phyloP scores from a whole-genome alignment of 2,113 vertebrate species.

The Chiloscyllium plagiosum region DNA sequence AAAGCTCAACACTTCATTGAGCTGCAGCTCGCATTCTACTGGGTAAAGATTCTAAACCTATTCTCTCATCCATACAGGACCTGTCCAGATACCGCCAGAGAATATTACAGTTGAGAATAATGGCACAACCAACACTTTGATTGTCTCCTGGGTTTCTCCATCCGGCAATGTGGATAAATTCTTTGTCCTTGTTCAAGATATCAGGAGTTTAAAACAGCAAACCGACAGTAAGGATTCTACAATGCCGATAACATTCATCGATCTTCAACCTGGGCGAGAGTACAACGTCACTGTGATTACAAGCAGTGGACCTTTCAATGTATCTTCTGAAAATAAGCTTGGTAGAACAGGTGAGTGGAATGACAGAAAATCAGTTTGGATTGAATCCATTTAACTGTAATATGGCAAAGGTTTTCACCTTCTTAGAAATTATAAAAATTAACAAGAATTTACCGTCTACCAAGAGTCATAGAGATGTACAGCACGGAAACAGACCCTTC shows the following conservation, averaged over 20 bases:
- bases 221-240: fast-evolving
- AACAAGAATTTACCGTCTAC: neutral
- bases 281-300: constrained; percentile 45
- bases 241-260: neutral
- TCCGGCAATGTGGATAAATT: constrained; percentile 43
- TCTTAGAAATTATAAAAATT: neutral
- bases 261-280: constrained; percentile 45
- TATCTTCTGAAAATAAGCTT: constrained; percentile 39
- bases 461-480: neutral
- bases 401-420: neutral
- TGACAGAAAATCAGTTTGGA: neutral
- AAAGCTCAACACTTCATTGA: neutral
- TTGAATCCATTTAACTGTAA: neutral
- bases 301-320: constrained; percentile 46
- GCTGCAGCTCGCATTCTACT: neutral
- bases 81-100: neutral
- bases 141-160: constrained; percentile 49
- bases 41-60: neutral
- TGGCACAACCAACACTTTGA: constrained; percentile 47
- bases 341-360: constrained; percentile 56
- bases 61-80: neutral
- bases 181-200: constrained; percentile 40
- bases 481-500: no score
- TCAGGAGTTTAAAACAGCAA: no score
- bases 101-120: constrained; percentile 41